These are phyloP conservation scores for Telmatherina bonti DNA, from an alignment of 2,797 vertebrate genomes.

Conservation along the genomic window DNA sequence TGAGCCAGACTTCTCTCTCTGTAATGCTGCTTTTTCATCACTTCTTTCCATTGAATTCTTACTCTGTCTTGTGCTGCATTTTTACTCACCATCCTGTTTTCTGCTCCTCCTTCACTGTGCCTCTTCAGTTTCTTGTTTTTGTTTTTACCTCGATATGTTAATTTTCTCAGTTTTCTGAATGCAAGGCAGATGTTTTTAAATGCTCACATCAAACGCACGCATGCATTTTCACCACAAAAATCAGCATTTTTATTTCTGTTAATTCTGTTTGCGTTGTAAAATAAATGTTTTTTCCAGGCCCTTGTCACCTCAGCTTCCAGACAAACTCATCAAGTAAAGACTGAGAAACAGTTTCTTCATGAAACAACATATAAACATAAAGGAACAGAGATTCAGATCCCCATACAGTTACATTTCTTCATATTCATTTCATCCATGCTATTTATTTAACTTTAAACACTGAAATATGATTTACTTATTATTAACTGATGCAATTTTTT, in stretches of 20 bases:
- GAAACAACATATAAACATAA: background rate
- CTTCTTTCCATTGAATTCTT: conserved; percentile 50
- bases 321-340: background rate
- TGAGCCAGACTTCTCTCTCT: conserved; percentile 46
- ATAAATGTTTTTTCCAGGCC: background rate
- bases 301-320: background rate
- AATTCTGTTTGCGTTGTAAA: background rate
- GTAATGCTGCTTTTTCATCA: conserved; percentile 30
- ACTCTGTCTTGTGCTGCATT: conserved; percentile 37
- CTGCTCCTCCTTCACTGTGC: too few relatives aligned
- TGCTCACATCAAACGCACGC: background rate
- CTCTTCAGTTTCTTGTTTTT: background rate
- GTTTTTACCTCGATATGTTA: background rate
- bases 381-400: background rate
- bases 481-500: background rate
- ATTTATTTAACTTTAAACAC: background rate
- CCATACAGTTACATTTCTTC: background rate
- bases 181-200: conserved; percentile 3
- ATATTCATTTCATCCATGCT: background rate
- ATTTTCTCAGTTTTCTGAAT: conserved; percentile 30
- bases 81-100: conserved; percentile 60
- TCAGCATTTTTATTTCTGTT: background rate
- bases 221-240: too few relatives aligned
- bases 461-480: background rate
- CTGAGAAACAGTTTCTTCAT: background rate